phyloP scores from a whole-genome alignment of 2,888 invertebrate species.

The Drosophila affinis region DNA sequence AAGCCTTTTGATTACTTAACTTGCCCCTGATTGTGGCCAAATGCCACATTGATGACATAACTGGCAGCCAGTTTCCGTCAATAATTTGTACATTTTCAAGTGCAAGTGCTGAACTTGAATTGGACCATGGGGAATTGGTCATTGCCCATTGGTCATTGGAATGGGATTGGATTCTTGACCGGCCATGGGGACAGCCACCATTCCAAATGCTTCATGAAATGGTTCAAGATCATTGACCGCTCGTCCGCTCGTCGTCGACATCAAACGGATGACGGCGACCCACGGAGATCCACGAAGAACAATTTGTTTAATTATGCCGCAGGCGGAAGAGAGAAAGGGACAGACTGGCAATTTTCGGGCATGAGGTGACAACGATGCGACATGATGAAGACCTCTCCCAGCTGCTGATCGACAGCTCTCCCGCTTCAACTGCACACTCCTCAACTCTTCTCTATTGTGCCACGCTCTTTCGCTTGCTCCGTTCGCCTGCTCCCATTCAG shows the following conservation, averaged over 20 bases:
- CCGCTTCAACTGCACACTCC: not conserved
- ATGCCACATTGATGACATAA: slow-evolving; percentile 75
- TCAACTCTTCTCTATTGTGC: not conserved
- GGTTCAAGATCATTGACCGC: slow-evolving; percentile 72
- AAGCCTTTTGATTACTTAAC: slow-evolving; percentile 53
- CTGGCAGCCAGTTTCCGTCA: slow-evolving; percentile 38
- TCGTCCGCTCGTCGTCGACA: slow-evolving; percentile 37
- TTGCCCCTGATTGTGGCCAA: slow-evolving; percentile 40
- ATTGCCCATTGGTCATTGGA: slow-evolving; percentile 19
- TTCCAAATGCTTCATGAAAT: not conserved
- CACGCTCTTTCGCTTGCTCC: not conserved
- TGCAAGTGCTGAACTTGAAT: slow-evolving; percentile 77
- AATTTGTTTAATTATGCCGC: slow-evolving; percentile 76
- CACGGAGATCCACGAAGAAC: slow-evolving; percentile 48
- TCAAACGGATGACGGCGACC: slow-evolving; percentile 56
- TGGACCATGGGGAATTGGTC: slow-evolving; percentile 68
- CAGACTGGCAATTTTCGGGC: slow-evolving; percentile 55
- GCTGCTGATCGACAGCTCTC: slow-evolving; percentile 11
- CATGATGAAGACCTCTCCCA: slow-evolving; percentile 66
- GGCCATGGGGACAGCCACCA: slow-evolving; percentile 1
- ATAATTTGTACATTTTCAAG: slow-evolving; percentile 72
- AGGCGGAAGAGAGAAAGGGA: slow-evolving; percentile 42
- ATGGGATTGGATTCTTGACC: slow-evolving; percentile 28
- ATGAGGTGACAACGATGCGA: slow-evolving; percentile 79
- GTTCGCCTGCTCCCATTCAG: no score